Base-by-base conservation (phyloP, 2,113 vertebrate species). In the Haemorhous mexicanus region DNA sequence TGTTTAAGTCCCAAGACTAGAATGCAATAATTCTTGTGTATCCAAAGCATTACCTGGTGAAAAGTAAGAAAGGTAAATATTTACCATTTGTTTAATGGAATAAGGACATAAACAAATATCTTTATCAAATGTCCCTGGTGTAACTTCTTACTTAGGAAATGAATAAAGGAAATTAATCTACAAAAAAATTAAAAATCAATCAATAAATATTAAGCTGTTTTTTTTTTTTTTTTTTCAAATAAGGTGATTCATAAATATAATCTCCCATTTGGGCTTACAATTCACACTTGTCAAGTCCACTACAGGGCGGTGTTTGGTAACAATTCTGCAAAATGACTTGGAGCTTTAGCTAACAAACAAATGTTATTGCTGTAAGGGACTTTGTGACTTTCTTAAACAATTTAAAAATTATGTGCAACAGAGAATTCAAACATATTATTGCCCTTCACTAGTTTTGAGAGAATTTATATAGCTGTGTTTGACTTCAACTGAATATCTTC, bases 51-150 rank as follows among this genome's bases (percentile, higher is more conserved):
- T 91, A 94, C 56, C 74, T 84, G 16, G 14, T 53, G 62, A 89
- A 90, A 92, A 94, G 18, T 26, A 95, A 84, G 58, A 92, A 61
- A 16, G 16, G 68, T 73, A 93, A 95, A 89, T 66, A 94, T 95
- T 95, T 95, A 69, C n/a, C 13, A 64, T 87, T 82, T 94, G 61
- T 79, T 87, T 87, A 84, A 82, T 58, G 11, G 11, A 81, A 93
- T 79, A 91, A 92, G 19, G 32, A 61, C 22, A 82, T 68, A 87
- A 87, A 55, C 16, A 94, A 95, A 89, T 49, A 89, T 23, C 8
- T 78, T 11, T 66, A 64, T 89, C 24, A 87, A 81, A 64, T 82
- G 11, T 82, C 32, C 11, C 11, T 3, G 10, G 11, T 41, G n/a
- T 53, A 87, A 62, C 16, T 93, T 69, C 9, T 27, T 69, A 50